Evolutionary conservation across 2,797 vertebrate species (phyloP).

Genomic region (Pantherophis alleghaniensis): DNA sequence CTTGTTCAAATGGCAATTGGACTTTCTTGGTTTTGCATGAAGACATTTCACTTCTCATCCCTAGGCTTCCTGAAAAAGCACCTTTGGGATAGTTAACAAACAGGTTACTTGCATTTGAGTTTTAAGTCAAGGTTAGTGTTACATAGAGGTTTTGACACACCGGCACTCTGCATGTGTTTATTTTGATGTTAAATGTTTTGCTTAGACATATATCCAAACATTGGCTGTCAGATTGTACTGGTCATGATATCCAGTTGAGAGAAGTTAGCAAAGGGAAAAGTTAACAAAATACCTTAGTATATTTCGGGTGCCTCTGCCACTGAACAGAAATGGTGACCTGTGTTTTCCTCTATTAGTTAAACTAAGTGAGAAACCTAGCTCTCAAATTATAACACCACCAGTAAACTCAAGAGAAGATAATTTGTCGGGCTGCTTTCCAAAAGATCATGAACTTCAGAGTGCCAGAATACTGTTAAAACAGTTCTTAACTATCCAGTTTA

Average conservation of each 20-base stretch:
- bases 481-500: not conserved
- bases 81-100: not conserved
- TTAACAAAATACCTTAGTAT: not conserved
- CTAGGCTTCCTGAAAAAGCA: no score
- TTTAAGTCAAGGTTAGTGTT: not conserved
- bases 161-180: not conserved
- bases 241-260: not conserved
- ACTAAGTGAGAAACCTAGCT: not conserved
- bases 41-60: no score
- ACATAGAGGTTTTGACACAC: not conserved
- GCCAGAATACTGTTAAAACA: not conserved
- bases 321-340: not conserved
- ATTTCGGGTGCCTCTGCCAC: not conserved
- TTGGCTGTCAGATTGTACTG: not conserved
- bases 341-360: not conserved
- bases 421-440: not conserved
- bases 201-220: not conserved
- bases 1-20: no score
- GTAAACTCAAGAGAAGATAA: not conserved
- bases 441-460: not conserved
- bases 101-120: not conserved
- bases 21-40: no score
- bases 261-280: not conserved
- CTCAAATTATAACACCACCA: not conserved
- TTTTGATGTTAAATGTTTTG: not conserved